A percentile compares a stretch with the other conserved stretches of the same genome.
Evolutionary conservation across 30 jellyfish, hydroid and myxozoan species (phyloP).

Genomic region (Turritopsis dohrnii): DNA sequence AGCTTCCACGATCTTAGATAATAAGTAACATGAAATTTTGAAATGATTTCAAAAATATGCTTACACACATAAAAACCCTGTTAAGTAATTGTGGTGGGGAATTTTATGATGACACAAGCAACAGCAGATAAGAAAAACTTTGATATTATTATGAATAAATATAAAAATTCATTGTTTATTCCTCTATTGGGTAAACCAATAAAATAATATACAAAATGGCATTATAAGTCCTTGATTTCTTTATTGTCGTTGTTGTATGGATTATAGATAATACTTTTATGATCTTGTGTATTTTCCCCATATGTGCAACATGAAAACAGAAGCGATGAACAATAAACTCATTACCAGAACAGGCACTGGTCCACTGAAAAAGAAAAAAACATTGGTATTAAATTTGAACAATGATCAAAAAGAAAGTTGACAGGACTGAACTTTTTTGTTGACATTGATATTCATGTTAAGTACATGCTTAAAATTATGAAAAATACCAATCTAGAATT

Average conservation of each 20-base stretch:
- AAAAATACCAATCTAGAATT: not conserved
- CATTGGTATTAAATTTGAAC: not conserved
- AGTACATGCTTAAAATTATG: not conserved
- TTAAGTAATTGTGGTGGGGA: no score
- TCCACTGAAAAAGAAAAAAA: slow-evolving; percentile 55
- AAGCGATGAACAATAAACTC: slow-evolving; percentile 92
- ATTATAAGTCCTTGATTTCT: not conserved
- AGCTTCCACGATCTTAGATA: no score
- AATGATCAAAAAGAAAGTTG: not conserved
- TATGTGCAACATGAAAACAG: slow-evolving; percentile 95
- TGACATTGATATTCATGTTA: not conserved
- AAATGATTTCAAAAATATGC: no score
- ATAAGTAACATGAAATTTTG: no score
- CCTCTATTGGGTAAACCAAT: not conserved
- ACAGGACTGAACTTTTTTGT: not conserved
- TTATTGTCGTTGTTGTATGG: not conserved
- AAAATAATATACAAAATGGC: slow-evolving; percentile 10
- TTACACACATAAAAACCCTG: no score
- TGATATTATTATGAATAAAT: not conserved
- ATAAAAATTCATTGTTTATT: not conserved
- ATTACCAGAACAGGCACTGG: slow-evolving; percentile 98
- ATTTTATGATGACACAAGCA: no score
- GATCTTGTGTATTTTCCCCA: slow-evolving; percentile 99
- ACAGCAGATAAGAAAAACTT: not conserved
- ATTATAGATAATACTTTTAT: slow-evolving; percentile 18